phyloP scores from a whole-genome alignment of 1,140 invertebrate species.

The Meloidogyne hapla region DNA sequence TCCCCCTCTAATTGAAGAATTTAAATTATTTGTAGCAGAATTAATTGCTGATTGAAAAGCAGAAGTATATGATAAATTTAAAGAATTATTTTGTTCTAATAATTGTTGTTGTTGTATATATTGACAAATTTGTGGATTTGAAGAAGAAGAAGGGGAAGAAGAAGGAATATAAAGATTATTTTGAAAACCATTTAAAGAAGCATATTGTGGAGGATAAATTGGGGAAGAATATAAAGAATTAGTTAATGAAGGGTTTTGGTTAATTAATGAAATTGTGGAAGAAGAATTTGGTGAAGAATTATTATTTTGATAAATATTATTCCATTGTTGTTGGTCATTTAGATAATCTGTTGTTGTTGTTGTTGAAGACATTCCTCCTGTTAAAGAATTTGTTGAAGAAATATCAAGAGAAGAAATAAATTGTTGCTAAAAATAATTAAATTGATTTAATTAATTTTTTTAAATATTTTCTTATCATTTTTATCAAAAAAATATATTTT shows the following conservation, averaged over 20 bases:
- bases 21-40: neutral
- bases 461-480: neutral
- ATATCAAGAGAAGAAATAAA: neutral
- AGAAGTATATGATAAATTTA: neutral
- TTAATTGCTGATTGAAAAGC: slow-evolving; percentile 1
- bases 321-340: neutral
- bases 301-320: no score
- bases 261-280: no score
- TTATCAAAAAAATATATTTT: no score
- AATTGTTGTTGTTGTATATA: neutral
- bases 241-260: no score
- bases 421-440: neutral
- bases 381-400: neutral
- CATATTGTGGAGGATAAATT: neutral
- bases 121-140: neutral
- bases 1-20: no score
- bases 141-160: neutral
- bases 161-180: neutral
- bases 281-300: no score
- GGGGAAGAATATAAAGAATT: neutral
- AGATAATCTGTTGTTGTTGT: neutral
- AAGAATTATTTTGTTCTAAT: neutral
- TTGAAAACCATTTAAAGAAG: neutral
- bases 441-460: neutral
- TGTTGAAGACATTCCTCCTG: neutral